These are phyloP conservation scores for Hydrophis major DNA, from an alignment of 2,797 vertebrate genomes.

Conservation along the genomic window DNA sequence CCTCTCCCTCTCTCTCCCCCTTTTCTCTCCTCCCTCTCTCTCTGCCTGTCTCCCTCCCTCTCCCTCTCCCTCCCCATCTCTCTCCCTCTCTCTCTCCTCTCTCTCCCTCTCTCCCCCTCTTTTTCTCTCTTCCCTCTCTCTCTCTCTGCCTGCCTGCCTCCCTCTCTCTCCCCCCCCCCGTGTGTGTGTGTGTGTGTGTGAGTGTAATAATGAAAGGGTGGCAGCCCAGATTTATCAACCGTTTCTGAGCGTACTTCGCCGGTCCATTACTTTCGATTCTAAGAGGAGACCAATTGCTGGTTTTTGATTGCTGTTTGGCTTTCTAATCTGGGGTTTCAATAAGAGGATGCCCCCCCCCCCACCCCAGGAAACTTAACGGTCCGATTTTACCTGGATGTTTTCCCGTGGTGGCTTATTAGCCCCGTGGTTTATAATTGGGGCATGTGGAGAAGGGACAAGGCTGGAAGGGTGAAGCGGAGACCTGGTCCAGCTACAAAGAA, in stretches of 20 bases:
- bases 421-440: background rate
- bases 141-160: fast-evolving
- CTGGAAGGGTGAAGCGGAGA: background rate
- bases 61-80: too few species aligned
- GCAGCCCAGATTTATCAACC: too few species aligned
- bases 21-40: too few species aligned
- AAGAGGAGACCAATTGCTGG: background rate
- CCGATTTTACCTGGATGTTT: background rate
- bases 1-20: too few species aligned
- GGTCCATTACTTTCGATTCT: background rate
- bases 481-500: background rate
- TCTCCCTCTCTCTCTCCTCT: too few species aligned
- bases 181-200: too few species aligned
- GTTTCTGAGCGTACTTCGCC: too few species aligned
- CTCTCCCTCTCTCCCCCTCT: too few species aligned
- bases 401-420: background rate
- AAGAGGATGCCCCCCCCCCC: too few species aligned
- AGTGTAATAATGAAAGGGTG: too few species aligned
- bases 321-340: background rate
- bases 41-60: too few species aligned
- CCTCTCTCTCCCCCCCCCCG: too few species aligned
- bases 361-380: background rate
- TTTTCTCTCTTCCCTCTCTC: fast-evolving
- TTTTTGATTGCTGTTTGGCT: background rate
- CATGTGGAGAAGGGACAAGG: background rate